A percentile compares a stretch with the other conserved stretches of the same genome.
phyloP scores from a whole-genome alignment of 1,140 invertebrate species.

The Diuraphis noxia region DNA sequence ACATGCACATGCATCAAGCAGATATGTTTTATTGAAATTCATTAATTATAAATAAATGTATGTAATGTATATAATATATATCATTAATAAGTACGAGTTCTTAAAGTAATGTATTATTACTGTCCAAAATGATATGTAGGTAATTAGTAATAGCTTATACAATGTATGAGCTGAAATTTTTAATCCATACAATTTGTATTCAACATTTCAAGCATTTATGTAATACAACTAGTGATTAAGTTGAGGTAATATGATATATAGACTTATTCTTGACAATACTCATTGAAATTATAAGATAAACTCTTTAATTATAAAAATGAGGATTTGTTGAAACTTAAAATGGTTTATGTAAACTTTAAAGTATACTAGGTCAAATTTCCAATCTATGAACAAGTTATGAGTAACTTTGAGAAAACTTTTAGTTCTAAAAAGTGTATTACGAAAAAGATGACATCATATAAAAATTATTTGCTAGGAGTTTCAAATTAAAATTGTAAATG shows the following conservation, averaged over 20 bases:
- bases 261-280: background rate
- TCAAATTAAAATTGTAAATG: background rate
- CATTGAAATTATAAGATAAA: conserved; percentile 1
- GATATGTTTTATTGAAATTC: background rate
- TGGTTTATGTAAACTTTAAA: background rate
- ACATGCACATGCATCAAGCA: background rate
- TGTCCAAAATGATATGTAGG: conserved; percentile 7
- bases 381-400: background rate
- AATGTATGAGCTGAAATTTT: background rate
- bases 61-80: background rate
- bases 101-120: background rate
- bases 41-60: background rate
- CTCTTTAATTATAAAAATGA: background rate
- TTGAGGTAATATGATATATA: background rate
- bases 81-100: background rate
- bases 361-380: background rate
- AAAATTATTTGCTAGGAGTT: background rate
- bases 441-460: background rate
- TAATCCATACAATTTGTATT: conserved; percentile 7
- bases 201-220: background rate
- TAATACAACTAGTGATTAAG: background rate
- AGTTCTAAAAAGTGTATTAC: background rate
- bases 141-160: conserved; percentile 6
- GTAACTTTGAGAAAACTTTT: background rate
- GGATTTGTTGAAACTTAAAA: background rate